phyloP scores from a whole-genome alignment of 2,888 invertebrate species.

The Drosophila neonasuta region DNA sequence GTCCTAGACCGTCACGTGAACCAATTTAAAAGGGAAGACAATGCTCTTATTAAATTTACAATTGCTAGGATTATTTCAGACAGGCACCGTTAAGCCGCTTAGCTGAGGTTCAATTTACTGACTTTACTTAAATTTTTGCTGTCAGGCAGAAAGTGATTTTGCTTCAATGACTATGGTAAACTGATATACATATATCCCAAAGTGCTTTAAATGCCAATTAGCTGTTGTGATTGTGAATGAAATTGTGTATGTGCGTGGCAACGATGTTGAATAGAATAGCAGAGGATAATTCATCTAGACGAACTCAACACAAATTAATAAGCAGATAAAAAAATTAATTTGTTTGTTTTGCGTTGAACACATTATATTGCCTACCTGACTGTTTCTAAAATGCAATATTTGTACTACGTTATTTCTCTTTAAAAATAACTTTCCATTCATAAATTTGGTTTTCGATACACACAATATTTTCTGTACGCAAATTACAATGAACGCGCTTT shows the following conservation, averaged over 20 bases:
- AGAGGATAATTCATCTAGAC: slow-evolving; percentile 63
- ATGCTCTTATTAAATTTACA: slow-evolving; percentile 71
- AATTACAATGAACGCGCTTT: no score
- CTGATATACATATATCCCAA: slow-evolving; percentile 54
- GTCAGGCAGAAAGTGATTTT: slow-evolving; percentile 42
- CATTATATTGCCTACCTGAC: no score
- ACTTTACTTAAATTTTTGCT: slow-evolving; percentile 75
- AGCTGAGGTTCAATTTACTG: slow-evolving; percentile 71
- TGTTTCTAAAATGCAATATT: no score
- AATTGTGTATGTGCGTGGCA: slow-evolving; percentile 8
- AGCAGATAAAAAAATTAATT: slow-evolving; percentile 18
- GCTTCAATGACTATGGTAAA: slow-evolving; percentile 36
- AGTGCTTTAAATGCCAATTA: slow-evolving; percentile 77
- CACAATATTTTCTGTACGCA: no score
- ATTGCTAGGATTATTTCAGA: slow-evolving; percentile 78
- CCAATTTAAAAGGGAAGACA: slow-evolving; percentile 18
- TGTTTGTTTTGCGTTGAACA: background rate
- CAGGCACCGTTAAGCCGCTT: slow-evolving; percentile 72
- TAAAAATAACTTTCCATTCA: no score
- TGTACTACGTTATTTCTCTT: no score
- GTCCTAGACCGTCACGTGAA: slow-evolving; percentile 8
- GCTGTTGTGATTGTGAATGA: slow-evolving; percentile 55
- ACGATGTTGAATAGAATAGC: slow-evolving; percentile 34
- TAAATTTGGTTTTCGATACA: no score
- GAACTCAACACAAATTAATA: slow-evolving; percentile 6